Percentiles rank a stretch among this genome's conserved stretches.
These are phyloP conservation scores for Schizaphis graminum DNA, from an alignment of 2,888 invertebrate genomes.

Conservation along the genomic window DNA sequence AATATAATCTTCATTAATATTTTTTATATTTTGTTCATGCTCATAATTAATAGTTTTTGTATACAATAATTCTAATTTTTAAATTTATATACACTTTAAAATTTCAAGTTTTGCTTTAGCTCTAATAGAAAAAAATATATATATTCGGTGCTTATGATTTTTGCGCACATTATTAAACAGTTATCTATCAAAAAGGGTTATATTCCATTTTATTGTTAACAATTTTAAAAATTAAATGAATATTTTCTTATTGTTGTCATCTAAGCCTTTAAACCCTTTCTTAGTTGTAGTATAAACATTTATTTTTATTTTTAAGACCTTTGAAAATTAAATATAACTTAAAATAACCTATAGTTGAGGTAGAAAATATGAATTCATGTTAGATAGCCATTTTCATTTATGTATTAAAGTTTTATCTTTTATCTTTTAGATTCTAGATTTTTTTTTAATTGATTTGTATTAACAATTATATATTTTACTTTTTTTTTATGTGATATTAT, in stretches of 20 bases:
- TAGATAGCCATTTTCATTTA: neutral
- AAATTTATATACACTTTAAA: neutral
- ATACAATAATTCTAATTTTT: neutral
- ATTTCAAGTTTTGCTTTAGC: neutral
- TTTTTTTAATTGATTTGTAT: neutral
- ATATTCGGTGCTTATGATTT: neutral
- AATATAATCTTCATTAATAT: neutral
- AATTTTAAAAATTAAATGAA: neutral
- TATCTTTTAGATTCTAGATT: neutral
- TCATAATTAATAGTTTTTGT: neutral
- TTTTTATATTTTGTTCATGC: neutral
- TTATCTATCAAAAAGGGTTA: neutral
- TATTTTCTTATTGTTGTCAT: neutral
- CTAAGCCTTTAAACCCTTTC: neutral
- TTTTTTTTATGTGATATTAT: neutral
- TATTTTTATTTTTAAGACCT: neutral
- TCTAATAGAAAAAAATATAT: neutral
- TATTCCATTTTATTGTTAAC: neutral
- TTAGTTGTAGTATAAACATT: neutral
- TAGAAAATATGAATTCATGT: neutral
- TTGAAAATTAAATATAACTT: neutral
- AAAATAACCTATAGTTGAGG: neutral
- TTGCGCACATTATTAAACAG: neutral
- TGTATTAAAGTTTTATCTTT: neutral
- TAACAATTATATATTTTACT: neutral